Evolutionary conservation across 2,113 vertebrate species (phyloP).

Genomic region (Phylloscopus whistleri): DNA sequence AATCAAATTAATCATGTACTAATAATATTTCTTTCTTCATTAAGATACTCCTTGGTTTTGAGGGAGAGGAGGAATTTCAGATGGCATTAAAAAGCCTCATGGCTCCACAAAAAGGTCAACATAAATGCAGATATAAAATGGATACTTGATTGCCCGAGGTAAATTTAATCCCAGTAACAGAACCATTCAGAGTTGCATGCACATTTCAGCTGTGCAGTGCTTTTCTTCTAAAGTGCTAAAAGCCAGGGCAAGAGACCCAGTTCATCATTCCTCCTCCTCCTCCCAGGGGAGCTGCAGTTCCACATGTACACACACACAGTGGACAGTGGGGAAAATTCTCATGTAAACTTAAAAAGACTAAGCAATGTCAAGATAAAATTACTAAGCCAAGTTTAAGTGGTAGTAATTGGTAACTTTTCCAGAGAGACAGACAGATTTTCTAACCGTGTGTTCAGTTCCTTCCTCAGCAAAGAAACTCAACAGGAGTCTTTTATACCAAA

Average conservation of each 20-base stretch:
- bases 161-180: not conserved
- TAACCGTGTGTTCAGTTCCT: not conserved
- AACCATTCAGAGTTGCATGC: not conserved
- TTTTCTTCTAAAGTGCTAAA: not conserved
- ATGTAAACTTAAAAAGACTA: not conserved
- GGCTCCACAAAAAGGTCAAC: not conserved
- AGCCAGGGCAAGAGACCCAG: not conserved
- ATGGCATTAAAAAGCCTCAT: not conserved
- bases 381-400: not conserved
- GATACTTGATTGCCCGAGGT: accelerated
- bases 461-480: not conserved
- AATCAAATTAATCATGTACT: not conserved
- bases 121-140: not conserved
- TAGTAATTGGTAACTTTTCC: not conserved
- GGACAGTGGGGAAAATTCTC: not conserved
- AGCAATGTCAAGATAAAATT: not conserved
- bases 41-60: not conserved
- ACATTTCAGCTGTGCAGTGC: not conserved
- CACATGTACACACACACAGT: accelerated
- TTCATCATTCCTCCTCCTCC: accelerated
- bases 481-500: not conserved
- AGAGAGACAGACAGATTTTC: not conserved
- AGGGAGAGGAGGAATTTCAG: not conserved
- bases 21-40: not conserved
- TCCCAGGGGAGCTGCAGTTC: not conserved